A percentile compares a stretch with the other conserved stretches of the same genome.
These are phyloP conservation scores for Dromaius novaehollandiae DNA, from an alignment of 2,113 vertebrate genomes.

Conservation along the genomic window DNA sequence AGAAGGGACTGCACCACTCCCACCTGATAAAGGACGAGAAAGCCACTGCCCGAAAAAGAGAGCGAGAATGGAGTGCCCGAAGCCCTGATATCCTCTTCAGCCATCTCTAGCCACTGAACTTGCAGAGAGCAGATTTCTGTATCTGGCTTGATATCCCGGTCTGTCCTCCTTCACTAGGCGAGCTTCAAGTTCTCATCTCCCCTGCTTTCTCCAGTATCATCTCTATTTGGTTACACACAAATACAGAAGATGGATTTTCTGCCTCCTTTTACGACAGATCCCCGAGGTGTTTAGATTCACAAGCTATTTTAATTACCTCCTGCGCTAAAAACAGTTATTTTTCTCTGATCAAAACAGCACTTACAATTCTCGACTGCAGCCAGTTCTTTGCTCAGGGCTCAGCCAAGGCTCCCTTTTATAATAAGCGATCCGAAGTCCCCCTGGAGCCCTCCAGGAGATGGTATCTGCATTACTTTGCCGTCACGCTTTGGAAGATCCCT, in stretches of 20 bases:
- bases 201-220: not conserved
- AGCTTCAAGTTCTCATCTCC: not conserved
- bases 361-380: not conserved
- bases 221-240: not conserved
- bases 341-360: conserved; percentile 13
- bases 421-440: not conserved
- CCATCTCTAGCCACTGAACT: not conserved
- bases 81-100: not conserved
- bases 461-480: rapidly evolving
- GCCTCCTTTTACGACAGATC: not conserved
- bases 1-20: conserved; percentile 81
- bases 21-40: conserved; percentile 83
- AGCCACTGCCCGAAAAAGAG: conserved; percentile 86
- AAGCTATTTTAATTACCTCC: conserved; percentile 44
- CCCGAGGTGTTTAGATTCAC: not conserved
- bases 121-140: rapidly evolving
- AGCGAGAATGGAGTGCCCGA: conserved; percentile 63
- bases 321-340: conserved; percentile 37
- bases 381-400: not conserved
- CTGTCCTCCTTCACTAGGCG: not conserved
- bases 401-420: not conserved
- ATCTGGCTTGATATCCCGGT: rapidly evolving
- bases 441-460: not conserved
- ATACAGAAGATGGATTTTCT: not conserved
- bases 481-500: not conserved